These are phyloP conservation scores for Leptinotarsa peninsularis DNA, from an alignment of 2,888 invertebrate genomes.

Conservation along the genomic window DNA sequence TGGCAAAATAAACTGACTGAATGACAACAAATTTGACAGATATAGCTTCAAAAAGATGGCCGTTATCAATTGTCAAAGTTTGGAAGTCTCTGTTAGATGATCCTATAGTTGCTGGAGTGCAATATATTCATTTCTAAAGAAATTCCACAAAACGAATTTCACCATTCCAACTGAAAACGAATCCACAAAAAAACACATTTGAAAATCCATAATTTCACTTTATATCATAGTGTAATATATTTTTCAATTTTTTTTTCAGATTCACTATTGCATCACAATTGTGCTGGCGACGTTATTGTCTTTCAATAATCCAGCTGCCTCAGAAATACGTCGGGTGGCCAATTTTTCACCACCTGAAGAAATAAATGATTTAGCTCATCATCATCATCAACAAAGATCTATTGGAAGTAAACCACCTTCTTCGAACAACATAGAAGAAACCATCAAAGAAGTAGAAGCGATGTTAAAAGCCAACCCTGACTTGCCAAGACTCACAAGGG, in stretches of 20 bases:
- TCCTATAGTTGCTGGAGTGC: too few relatives aligned
- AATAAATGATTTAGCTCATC: slow-evolving; percentile 16
- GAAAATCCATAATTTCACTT: too few relatives aligned
- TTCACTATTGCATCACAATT: not conserved
- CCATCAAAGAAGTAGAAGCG: slow-evolving; percentile 76
- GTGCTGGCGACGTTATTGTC: not conserved
- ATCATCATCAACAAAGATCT: slow-evolving; percentile 19
- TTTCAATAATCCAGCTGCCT: not conserved
- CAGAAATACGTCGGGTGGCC: not conserved
- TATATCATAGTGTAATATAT: not conserved
- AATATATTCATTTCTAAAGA: too few relatives aligned
- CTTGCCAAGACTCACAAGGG: slow-evolving; percentile 74
- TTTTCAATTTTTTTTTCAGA: not conserved
- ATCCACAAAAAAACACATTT: too few relatives aligned
- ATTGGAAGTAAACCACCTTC: not conserved
- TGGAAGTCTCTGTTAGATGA: too few relatives aligned
- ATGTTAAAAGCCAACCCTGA: slow-evolving; percentile 72
- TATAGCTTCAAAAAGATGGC: too few relatives aligned
- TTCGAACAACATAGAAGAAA: slow-evolving; percentile 69
- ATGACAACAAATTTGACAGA: too few relatives aligned
- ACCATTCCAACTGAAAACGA: too few relatives aligned
- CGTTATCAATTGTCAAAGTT: too few relatives aligned
- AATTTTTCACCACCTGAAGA: slow-evolving; percentile 4
- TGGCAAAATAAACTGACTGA: too few relatives aligned
- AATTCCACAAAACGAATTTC: too few relatives aligned